A percentile compares a stretch with the other conserved stretches of the same genome.
Evolutionary conservation across 1,140 invertebrate genomes (phyloP).

Genomic region (Campoletis sonorensis): DNA sequence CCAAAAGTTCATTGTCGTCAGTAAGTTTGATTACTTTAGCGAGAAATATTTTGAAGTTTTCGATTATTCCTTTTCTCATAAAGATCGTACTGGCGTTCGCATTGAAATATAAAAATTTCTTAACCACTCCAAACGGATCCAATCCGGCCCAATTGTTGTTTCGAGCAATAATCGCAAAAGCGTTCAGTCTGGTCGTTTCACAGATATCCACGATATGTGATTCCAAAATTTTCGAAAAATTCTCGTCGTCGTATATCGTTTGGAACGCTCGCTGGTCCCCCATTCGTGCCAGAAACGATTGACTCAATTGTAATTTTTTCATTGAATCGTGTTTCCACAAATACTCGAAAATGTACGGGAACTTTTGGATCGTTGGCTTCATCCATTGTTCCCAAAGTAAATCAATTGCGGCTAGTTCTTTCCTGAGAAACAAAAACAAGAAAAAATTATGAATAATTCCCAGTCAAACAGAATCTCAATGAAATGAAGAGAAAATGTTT

Average conservation of each 20-base stretch:
- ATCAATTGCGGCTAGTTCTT: slow-evolving; percentile 59
- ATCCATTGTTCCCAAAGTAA: slow-evolving; percentile 65
- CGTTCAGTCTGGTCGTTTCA: slow-evolving; percentile 64
- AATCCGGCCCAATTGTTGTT: slow-evolving; percentile 29
- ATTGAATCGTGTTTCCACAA: slow-evolving; percentile 56
- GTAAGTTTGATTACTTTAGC: slow-evolving; percentile 57
- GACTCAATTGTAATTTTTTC: slow-evolving; percentile 41
- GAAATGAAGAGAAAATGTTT: not conserved
- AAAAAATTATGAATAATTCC: not conserved
- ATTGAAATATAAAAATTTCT: slow-evolving; percentile 62
- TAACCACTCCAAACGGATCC: slow-evolving; percentile 51
- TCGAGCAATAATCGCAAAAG: slow-evolving; percentile 61
- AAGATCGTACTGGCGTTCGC: slow-evolving; percentile 59
- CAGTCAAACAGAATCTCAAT: too few relatives aligned
- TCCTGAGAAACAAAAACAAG: slow-evolving; percentile 50
- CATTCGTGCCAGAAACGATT: slow-evolving; percentile 60
- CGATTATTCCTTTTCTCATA: slow-evolving; percentile 63
- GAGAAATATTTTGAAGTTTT: slow-evolving; percentile 62
- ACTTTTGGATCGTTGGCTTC: slow-evolving; percentile 59
- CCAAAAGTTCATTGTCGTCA: not conserved
- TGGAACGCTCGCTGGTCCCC: slow-evolving; percentile 47
- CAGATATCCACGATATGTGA: slow-evolving; percentile 42
- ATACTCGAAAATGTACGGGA: slow-evolving; percentile 50
- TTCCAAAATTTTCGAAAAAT: slow-evolving; percentile 13
- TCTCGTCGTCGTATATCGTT: not conserved